Conservation (phyloP, 64 coral and sea anemone genomes). For the Montipora capricornis region DNA sequence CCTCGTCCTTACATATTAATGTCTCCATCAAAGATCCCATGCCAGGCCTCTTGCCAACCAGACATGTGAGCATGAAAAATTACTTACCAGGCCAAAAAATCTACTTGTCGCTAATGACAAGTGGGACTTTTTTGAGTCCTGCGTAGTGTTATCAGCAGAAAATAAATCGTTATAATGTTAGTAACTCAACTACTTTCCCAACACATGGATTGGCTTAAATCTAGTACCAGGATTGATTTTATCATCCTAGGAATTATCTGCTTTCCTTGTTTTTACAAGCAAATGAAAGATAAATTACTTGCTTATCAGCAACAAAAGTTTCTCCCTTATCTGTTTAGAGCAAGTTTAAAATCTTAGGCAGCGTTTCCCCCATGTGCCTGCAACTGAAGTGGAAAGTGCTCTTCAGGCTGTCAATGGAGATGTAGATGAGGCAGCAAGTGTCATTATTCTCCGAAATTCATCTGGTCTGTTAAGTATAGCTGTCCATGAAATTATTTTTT, state of each 20-base stretch:
- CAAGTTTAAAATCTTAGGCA: neutral
- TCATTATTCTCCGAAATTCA: neutral
- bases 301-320: neutral
- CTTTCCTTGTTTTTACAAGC: neutral
- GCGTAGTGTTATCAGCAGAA: neutral
- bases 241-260: neutral
- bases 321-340: conserved; percentile 6
- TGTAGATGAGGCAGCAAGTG: neutral
- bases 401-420: neutral
- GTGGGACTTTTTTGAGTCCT: neutral
- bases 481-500: neutral
- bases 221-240: neutral
- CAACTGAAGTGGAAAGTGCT: conserved; percentile 13
- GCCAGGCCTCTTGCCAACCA: too few species aligned
- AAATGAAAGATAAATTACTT: neutral
- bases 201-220: neutral
- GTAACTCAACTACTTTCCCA: neutral
- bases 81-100: too few species aligned
- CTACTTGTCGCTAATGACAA: too few species aligned
- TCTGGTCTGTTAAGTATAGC: neutral
- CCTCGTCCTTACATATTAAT: neutral
- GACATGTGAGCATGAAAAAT: too few species aligned
- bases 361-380: neutral
- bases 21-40: neutral
- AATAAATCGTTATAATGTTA: neutral